phyloP scores from a whole-genome alignment of 2,797 vertebrate genomes.

The Acipenser transmontanus region DNA sequence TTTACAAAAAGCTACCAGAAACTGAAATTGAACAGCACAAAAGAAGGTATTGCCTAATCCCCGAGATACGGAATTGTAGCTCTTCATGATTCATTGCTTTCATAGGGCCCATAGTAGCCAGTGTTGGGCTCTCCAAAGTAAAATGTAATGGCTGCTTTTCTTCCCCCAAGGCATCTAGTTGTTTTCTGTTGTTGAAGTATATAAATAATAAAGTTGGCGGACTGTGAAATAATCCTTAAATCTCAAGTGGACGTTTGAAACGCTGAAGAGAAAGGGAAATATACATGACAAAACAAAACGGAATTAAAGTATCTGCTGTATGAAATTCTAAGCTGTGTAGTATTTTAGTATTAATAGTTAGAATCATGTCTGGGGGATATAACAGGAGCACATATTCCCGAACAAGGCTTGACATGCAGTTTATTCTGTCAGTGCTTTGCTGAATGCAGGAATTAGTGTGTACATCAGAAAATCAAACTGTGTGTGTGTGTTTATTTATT shows the following conservation, averaged over 20 bases:
- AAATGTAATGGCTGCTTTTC: constrained; percentile 30
- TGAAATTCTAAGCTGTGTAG: too few relatives aligned
- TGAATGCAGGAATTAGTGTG: too few relatives aligned
- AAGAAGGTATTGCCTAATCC: constrained; percentile 59
- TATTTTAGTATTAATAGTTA: too few relatives aligned
- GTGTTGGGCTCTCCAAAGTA: constrained; percentile 15
- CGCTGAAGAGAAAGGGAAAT: constrained; percentile 23
- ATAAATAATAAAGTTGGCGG: constrained; percentile 23
- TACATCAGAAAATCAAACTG: too few relatives aligned
- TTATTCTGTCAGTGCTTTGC: too few relatives aligned
- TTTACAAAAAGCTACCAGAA: constrained; percentile 36
- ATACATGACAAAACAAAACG: constrained; percentile 24
- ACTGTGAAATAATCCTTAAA: constrained; percentile 31
- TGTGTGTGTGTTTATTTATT: too few relatives aligned
- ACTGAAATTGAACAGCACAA: constrained; percentile 59
- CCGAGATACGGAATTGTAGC: constrained; percentile 62
- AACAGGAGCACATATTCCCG: too few relatives aligned
- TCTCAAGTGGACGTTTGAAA: constrained; percentile 28
- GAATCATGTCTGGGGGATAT: too few relatives aligned
- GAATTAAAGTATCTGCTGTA: too few relatives aligned
- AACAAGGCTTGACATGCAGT: too few relatives aligned
- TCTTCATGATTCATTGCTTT: constrained; percentile 62
- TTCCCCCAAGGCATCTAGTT: constrained; percentile 22
- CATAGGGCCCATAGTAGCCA: constrained; percentile 45
- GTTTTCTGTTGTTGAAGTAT: constrained; percentile 35